These are phyloP conservation scores for Orcinus orca DNA, from an alignment of 2,113 vertebrate species.

Conservation along the genomic window DNA sequence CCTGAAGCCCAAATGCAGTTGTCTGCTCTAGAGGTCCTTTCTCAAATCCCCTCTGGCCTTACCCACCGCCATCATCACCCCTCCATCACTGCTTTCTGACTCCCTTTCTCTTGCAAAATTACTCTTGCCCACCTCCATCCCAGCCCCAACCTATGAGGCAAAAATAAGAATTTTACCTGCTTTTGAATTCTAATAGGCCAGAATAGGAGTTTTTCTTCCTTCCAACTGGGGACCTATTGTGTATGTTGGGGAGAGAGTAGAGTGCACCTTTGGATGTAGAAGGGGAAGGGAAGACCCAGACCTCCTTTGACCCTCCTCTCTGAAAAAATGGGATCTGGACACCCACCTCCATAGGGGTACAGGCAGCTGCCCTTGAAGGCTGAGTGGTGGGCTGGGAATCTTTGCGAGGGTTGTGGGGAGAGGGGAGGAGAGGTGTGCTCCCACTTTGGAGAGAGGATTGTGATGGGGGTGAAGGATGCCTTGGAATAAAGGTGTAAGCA, in stretches of 20 bases:
- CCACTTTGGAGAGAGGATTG: not conserved
- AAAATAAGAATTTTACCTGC: not conserved
- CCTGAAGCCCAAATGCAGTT: not conserved
- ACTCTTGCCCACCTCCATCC: not conserved
- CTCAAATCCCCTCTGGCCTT: not conserved
- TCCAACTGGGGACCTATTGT: not conserved
- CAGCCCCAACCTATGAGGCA: not conserved
- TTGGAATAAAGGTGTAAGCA: not conserved
- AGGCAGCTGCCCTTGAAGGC: not conserved
- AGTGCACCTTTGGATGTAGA: not conserved
- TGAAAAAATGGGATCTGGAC: not conserved
- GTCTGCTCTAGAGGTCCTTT: not conserved
- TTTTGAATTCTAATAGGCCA: slow-evolving; percentile 35
- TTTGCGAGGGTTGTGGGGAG: not conserved
- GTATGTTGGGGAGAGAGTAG: not conserved
- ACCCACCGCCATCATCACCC: not conserved
- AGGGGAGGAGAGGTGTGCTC: not conserved
- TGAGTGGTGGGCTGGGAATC: not conserved
- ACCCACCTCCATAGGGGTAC: not conserved
- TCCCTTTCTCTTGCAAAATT: not conserved
- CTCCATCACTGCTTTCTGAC: not conserved
- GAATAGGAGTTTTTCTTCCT: not conserved
- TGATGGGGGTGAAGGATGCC: not conserved
- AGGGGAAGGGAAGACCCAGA: not conserved
- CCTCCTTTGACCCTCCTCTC: not conserved